A percentile compares a stretch with the other conserved stretches of the same genome.
phyloP scores from a whole-genome alignment of 2,888 invertebrate genomes.

The Bedellia somnulentella region DNA sequence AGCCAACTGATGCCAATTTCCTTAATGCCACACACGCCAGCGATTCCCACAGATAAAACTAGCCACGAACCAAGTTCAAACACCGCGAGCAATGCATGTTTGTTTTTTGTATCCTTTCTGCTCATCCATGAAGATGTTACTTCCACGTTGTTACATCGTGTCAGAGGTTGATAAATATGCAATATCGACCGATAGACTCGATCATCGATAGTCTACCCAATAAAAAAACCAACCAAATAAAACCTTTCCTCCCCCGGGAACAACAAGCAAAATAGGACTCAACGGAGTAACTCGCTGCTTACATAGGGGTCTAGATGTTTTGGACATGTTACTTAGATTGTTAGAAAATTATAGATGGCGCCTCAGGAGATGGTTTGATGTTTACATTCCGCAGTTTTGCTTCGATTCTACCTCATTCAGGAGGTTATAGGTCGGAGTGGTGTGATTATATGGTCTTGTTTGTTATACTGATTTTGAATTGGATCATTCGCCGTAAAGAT shows the following conservation, averaged over 20 bases:
- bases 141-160: constrained; percentile 49
- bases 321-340: constrained; percentile 42
- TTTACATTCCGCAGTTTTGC: constrained; percentile 52
- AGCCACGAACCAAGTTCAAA: constrained; percentile 22
- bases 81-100: constrained; percentile 31
- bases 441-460: constrained; percentile 49
- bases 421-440: constrained; percentile 38
- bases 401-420: constrained; percentile 41
- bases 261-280: constrained; percentile 1
- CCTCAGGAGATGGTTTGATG: constrained; percentile 49
- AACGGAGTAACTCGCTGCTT: constrained; percentile 7
- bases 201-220: constrained; percentile 47
- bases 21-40: constrained; percentile 1
- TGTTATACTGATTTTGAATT: constrained; percentile 41
- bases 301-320: constrained; percentile 16
- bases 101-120: constrained; percentile 31
- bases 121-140: constrained; percentile 48
- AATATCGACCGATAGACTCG: constrained; percentile 49
- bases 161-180: constrained; percentile 63
- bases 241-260: constrained; percentile 14
- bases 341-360: constrained; percentile 60
- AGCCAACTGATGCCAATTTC: too few relatives aligned
- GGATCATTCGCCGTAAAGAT: constrained; percentile 10
- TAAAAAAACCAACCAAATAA: constrained; percentile 18
- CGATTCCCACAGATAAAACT: constrained; percentile 12